Conservation (phyloP, 2,797 vertebrate species). For the Crenichthys baileyi region DNA sequence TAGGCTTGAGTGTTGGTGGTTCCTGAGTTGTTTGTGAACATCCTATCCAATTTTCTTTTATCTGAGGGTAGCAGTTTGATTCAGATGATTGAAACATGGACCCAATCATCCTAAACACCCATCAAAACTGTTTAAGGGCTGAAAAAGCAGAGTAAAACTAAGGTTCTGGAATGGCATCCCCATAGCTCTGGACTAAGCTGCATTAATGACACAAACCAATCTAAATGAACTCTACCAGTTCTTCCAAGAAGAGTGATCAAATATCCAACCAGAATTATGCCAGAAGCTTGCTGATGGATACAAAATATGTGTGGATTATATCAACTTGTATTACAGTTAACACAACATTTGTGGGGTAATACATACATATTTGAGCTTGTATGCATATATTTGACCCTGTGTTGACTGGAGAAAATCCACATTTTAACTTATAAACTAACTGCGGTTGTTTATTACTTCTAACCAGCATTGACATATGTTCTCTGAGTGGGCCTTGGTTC, state of each 20-base stretch:
- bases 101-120: not conserved
- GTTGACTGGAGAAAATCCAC: not conserved
- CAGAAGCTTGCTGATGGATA: not conserved
- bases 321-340: not conserved
- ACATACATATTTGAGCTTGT: not conserved
- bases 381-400: not conserved
- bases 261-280: not conserved
- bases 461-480: constrained; percentile 4
- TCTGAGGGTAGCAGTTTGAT: not conserved
- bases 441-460: not conserved
- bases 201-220: not conserved
- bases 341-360: not conserved
- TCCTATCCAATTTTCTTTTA: not conserved
- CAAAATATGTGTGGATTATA: not conserved
- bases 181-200: not conserved
- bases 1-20: not conserved
- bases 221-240: not conserved
- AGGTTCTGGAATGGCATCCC: not conserved
- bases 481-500: constrained; percentile 7
- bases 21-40: not conserved
- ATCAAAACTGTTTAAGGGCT: not conserved
- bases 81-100: not conserved
- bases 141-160: not conserved
- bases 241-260: not conserved
- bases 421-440: not conserved